Evolutionary conservation across 1,140 invertebrate species (phyloP).

Genomic region (Apis laboriosa): DNA sequence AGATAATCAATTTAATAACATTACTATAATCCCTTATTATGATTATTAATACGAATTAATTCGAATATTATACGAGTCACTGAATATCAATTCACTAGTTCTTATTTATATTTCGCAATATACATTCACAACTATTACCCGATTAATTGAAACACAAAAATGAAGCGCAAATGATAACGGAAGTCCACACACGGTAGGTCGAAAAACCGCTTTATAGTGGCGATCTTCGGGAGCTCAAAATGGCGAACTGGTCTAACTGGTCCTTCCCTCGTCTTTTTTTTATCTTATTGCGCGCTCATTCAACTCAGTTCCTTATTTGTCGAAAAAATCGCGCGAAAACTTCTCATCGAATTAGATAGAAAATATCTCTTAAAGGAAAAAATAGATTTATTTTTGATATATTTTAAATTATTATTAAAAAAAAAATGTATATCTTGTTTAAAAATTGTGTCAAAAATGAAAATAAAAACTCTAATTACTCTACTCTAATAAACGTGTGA

Average conservation of each 20-base stretch:
- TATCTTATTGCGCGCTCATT: slow-evolving; percentile 49
- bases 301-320: slow-evolving; percentile 28
- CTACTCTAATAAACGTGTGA: no score
- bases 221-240: slow-evolving; percentile 52
- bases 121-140: not conserved
- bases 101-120: not conserved
- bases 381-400: no score
- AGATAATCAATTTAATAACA: no score
- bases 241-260: slow-evolving; percentile 70
- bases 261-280: slow-evolving; percentile 42
- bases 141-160: slow-evolving; percentile 16
- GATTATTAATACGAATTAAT: no score
- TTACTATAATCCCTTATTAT: no score
- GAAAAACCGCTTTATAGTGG: slow-evolving; percentile 26
- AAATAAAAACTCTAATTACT: no score
- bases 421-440: no score
- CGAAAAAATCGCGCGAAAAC: slow-evolving; percentile 11
- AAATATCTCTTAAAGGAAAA: no score
- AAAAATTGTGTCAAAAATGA: no score
- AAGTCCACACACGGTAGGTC: not conserved
- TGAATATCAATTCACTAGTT: not conserved
- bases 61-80: no score
- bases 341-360: not conserved
- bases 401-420: no score
- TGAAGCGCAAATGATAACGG: slow-evolving; percentile 10